A percentile compares a stretch with the other conserved stretches of the same genome.
These are phyloP conservation scores for Rissa tridactyla DNA, from an alignment of 2,113 vertebrate genomes.

Conservation along the genomic window DNA sequence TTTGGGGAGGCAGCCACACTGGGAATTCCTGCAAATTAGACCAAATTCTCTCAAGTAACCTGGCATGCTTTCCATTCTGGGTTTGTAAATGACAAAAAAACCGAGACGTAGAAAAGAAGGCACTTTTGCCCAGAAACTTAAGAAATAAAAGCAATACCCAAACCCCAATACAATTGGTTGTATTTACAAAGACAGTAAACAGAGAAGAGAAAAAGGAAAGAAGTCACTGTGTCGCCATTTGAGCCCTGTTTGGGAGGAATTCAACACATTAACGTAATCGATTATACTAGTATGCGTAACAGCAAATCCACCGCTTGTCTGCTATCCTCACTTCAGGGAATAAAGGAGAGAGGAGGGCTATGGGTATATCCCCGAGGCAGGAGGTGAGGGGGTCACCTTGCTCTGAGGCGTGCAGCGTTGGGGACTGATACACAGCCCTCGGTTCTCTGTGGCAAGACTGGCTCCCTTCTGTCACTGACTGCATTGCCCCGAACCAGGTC, in stretches of 20 bases:
- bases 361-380: background rate
- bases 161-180: background rate
- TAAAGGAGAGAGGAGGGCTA: accelerated
- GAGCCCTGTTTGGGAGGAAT: background rate
- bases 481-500: background rate
- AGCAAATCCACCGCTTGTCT: background rate
- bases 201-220: background rate
- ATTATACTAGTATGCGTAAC: background rate
- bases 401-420: background rate
- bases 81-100: background rate
- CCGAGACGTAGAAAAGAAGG: background rate
- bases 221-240: background rate
- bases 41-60: background rate
- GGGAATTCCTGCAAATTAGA: background rate
- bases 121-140: background rate
- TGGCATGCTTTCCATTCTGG: background rate
- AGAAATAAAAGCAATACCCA: background rate
- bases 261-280: background rate
- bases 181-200: background rate
- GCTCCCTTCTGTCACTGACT: background rate
- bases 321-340: background rate
- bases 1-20: background rate
- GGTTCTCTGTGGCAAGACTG: background rate
- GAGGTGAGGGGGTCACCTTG: background rate
- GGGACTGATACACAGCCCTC: background rate